Conservation (phyloP, 2,113 vertebrate species). For the Chauna torquata region DNA sequence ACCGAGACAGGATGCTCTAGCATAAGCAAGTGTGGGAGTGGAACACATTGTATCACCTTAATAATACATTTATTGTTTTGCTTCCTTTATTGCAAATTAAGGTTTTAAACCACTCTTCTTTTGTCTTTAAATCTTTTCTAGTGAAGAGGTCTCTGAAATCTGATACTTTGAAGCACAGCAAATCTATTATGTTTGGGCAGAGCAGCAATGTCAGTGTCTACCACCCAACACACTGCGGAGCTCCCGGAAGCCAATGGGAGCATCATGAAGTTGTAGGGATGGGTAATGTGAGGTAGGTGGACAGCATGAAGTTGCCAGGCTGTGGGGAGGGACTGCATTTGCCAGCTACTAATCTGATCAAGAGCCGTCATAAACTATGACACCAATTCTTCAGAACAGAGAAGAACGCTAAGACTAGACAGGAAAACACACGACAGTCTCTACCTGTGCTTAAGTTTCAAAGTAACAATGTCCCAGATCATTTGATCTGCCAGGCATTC, state of each 20-base stretch:
- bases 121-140: background rate
- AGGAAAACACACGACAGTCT: background rate
- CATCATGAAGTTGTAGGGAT: background rate
- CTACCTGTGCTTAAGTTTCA: conserved; percentile 12
- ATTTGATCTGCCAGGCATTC: conserved; percentile 55
- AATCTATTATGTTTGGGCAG: background rate
- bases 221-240: background rate
- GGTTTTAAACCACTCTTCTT: background rate
- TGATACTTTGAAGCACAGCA: background rate
- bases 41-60: background rate
- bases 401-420: background rate
- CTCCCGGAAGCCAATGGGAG: background rate
- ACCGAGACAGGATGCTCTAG: background rate
- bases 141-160: background rate
- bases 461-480: background rate
- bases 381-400: background rate
- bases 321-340: background rate
- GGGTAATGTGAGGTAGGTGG: background rate
- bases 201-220: background rate
- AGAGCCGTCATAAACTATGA: background rate
- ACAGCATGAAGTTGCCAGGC: background rate
- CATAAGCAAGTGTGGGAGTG: background rate
- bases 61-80: background rate
- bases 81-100: background rate
- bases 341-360: background rate